Evolutionary conservation across 2,797 vertebrate genomes (phyloP), one percentile per base, ranked within the genome.

Genomic region (Adelosebastes latens): DNA sequence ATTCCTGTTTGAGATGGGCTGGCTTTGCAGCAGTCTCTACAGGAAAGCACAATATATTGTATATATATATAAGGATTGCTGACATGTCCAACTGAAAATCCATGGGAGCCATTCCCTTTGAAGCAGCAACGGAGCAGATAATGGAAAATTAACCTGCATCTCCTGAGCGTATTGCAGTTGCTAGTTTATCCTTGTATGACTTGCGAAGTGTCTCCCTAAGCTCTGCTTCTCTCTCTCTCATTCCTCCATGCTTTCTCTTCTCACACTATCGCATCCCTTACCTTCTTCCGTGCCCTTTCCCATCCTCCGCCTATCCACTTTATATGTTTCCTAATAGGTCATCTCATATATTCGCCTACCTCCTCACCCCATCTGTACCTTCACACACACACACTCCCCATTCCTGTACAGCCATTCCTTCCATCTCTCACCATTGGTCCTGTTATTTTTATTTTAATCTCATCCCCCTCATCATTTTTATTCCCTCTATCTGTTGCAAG

Each of bases 111-210:
- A 1, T 62, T 81, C 27, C 34, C 20, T 36, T 58, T 83, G 66
- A 72, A 79, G 62, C 49, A 39, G 75, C 14, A 58, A 29, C 62
- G 12, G 49, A 76, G 46, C 77, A 72, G 74, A 84, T 79, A 78
- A 85, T 88, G 53, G 70, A 73, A 80, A 80, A 65, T 72, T 22
- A 83, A 82, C 68, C 72, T 20, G 68, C 61, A 62, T 82, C 80
- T 83, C 67, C 55, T 53, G 78, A 81, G 82, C 32, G 0, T 39
- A 27, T 18, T 66, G 62, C 74, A 49, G 42, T 77, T 60, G 59
- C 63, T 56, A 29, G 71, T 60, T 49, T 79, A 66, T 77, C 49
- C 62, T 32, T 32, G 36, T 56, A 59, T 74, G 66, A 75, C 64
- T 49, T 31, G 49, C 49, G 31, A 32, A 22, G 53, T 20, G 39